phyloP scores from a whole-genome alignment of 2,113 vertebrate species.

The Edolisoma coerulescens region DNA sequence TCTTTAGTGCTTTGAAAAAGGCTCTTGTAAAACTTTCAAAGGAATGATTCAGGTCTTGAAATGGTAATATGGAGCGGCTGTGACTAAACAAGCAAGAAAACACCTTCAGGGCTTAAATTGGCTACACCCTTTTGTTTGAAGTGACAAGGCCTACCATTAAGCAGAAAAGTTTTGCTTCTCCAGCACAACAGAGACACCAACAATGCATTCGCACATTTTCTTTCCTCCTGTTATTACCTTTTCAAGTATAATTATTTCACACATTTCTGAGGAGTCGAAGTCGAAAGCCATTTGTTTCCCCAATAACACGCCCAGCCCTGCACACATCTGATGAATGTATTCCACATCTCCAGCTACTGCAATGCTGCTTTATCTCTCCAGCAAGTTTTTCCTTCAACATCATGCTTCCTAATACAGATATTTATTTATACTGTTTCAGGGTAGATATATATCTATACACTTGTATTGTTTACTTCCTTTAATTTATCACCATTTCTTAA shows the following conservation, averaged over 20 bases:
- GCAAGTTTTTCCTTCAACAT: background rate
- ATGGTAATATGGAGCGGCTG: background rate
- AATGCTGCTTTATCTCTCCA: background rate
- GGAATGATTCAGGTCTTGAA: background rate
- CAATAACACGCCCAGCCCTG: background rate
- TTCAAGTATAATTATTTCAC: slow-evolving; percentile 5
- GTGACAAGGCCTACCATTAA: slow-evolving; percentile 20
- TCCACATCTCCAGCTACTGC: background rate
- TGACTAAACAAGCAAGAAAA: background rate
- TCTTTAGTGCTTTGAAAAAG: background rate
- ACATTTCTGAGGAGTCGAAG: background rate
- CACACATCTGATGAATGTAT: background rate
- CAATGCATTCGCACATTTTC: background rate
- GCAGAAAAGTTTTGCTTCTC: background rate
- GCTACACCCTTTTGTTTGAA: background rate
- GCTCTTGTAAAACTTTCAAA: background rate
- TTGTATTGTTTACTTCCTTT: background rate
- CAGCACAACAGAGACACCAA: background rate
- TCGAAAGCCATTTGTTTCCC: background rate
- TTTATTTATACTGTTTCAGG: background rate
- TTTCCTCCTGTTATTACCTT: background rate
- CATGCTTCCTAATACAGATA: background rate
- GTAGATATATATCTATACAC: fast-evolving
- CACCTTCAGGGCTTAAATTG: background rate
- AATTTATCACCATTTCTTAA: background rate